Evolutionary conservation across 2,888 invertebrate genomes (phyloP).

Genomic region (Rhagium mordax): DNA sequence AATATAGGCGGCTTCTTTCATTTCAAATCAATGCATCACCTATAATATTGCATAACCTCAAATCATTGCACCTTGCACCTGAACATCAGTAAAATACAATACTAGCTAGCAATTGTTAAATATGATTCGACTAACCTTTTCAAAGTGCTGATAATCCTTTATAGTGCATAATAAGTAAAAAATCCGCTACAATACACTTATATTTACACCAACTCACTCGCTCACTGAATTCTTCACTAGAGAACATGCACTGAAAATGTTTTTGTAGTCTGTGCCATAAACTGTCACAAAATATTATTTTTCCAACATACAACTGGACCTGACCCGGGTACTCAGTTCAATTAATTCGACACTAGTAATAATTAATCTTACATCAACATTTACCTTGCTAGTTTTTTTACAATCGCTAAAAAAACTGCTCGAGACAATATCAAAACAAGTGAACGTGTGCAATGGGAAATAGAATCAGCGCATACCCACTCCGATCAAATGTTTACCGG

Average conservation of each 20-base stretch:
- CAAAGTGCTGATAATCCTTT: constrained; percentile 4
- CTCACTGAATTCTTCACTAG: not conserved
- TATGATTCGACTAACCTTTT: not conserved
- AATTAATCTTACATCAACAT: constrained; percentile 1
- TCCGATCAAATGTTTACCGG: constrained; percentile 55
- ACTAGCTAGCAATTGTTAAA: too few relatives aligned
- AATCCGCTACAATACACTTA: not conserved
- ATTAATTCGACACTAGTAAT: not conserved
- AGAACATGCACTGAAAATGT: not conserved
- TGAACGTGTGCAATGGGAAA: constrained; percentile 16
- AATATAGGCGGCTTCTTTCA: not conserved
- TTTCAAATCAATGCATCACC: not conserved
- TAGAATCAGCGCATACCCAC: constrained; percentile 33
- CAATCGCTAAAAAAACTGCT: not conserved
- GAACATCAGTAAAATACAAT: too few relatives aligned
- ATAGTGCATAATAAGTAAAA: constrained; percentile 6
- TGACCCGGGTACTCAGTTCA: not conserved
- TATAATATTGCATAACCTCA: not conserved
- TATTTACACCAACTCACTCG: constrained; percentile 4
- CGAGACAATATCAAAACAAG: constrained; percentile 16
- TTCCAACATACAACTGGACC: not conserved
- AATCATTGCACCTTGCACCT: too few relatives aligned
- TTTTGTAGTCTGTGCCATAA: not conserved
- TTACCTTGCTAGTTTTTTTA: not conserved
- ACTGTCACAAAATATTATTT: not conserved